A percentile compares a stretch with the other conserved stretches of the same genome.
phyloP scores from a whole-genome alignment of 2,113 vertebrate species.

The Aleadryas rufinucha region DNA sequence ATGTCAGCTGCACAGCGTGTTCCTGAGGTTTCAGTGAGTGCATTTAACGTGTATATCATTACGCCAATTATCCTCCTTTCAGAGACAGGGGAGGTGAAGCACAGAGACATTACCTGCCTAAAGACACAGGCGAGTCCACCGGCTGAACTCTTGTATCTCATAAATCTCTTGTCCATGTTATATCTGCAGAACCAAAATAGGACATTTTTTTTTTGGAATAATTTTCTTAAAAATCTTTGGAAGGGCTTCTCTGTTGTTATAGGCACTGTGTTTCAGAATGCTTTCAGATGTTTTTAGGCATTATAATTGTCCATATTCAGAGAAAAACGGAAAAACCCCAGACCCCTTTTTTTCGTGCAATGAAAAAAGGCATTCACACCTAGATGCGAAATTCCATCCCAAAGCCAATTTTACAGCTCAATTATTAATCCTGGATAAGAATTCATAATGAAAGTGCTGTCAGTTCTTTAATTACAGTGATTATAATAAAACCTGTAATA shows the following conservation, averaged over 20 bases:
- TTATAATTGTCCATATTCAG: not conserved
- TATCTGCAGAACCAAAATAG: not conserved
- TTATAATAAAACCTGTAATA: slow-evolving; percentile 3
- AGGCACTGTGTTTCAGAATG: not conserved
- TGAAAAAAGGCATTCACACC: not conserved
- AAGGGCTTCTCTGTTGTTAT: not conserved
- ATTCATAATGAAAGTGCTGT: not conserved
- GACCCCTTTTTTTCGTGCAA: not conserved
- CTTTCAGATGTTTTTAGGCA: not conserved
- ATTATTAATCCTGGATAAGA: not conserved
- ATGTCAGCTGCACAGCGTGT: not conserved
- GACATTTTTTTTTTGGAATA: not conserved
- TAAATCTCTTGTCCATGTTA: accelerated
- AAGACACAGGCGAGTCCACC: not conserved
- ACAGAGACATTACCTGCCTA: not conserved
- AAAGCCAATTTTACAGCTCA: not conserved
- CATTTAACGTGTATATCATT: not conserved
- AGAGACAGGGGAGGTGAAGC: not conserved
- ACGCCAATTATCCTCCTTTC: not conserved
- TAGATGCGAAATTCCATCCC: not conserved
- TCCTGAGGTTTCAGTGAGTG: not conserved
- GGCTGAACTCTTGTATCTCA: accelerated
- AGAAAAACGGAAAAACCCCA: not conserved
- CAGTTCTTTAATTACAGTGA: not conserved
- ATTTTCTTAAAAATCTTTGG: not conserved